Base-by-base conservation (phyloP, 2,797 vertebrate species). In the Sorex maritimensis region DNA sequence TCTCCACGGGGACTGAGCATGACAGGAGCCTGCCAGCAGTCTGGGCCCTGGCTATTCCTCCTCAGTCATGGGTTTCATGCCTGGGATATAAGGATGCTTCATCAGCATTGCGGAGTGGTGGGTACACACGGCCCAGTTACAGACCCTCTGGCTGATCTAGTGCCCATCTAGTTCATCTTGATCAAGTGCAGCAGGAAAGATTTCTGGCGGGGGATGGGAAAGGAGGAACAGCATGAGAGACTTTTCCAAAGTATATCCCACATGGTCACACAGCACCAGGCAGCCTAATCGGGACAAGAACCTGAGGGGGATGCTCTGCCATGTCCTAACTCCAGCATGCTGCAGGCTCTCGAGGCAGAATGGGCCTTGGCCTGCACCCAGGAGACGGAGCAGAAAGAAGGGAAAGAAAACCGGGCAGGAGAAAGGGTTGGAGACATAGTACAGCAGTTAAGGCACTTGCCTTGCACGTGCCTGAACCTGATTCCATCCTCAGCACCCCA, bases 21-120 rank as follows among this genome's bases (percentile, higher is more conserved):
- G 79, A 17, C 30, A 9, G 7, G 28, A 63, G 3, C 74, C 0
- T 0, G n/a, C 38, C 0, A 23, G 7, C 7, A 44, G 41, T 23
- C 61, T 19, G 17, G 38, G 26, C 82, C 11, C 4, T n/a, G 41
- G 52, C 49, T 4, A n/a, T 28, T n/a, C 77, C 28, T 52, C n/a
- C 17, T 63, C 1, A 13, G 2, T 0, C 4, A 38, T 13, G n/a
- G 17, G 71, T 63, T 63, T 55, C 15, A 23, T 1, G 1, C 15
- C 79, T 15, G 23, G 24, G 23, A n/a, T n/a, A 30, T 21, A 44
- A 55, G 1, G 3, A 41, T 11, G 14, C 55, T 24, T 85, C 38
- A 46, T 30, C 67, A 34, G 12, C 0, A 7, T 0, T 11, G 9
- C 2, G 1, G 52, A 55, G 52, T 55, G 13, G 52, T 17, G 12